Base-by-base conservation (phyloP, 2,113 vertebrate genomes). In the Chitala chitala region DNA sequence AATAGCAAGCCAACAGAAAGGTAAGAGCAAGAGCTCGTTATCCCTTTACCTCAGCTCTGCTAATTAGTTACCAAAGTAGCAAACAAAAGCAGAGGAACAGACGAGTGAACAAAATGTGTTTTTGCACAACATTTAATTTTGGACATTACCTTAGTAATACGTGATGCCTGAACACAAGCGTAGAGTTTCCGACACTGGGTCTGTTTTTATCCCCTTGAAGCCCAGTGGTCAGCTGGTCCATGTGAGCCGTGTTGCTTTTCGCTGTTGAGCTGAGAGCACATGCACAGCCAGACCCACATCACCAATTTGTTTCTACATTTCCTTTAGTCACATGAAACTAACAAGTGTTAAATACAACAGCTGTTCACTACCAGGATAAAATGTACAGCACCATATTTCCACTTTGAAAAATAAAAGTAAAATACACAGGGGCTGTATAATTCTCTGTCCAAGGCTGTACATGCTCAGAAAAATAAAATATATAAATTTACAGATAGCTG, bases 341-440 rank as follows among this genome's bases (percentile, higher is more conserved):
- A 84, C 92, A 93, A 95, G 93, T 94, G 93, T n/a, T 94, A 92
- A 88, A 71, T 89, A 81, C 79, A 89, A 95, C 94, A 97, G 89
- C 93, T 92, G 89, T 86, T 94, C 92, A 91, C 93, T 91, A 84
- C 86, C 89, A 87, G 87, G 89, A 88, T 91, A 87, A 92, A 86
- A 87, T 74, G 85, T 80, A 92, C 91, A 95, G 94, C 94, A 95
- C 93, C 92, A 82, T 94, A 94, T 94, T 90, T 94, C 95, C 93
- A 94, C 83, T 81, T 71, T 92, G 94, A 93, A 94, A 89, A 92
- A 82, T 82, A 75, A 20, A 76, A 78, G 61, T 77, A 80, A 88
- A 83, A 74, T 59, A 72, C 84, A 84, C 63, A 85, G 0, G 77
- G 83, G 86, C 80, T 88, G 84, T 77, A 76, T 81, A 72, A 75